phyloP scores from a whole-genome alignment of 2,888 invertebrate species.

The Heliconius charithonia region DNA sequence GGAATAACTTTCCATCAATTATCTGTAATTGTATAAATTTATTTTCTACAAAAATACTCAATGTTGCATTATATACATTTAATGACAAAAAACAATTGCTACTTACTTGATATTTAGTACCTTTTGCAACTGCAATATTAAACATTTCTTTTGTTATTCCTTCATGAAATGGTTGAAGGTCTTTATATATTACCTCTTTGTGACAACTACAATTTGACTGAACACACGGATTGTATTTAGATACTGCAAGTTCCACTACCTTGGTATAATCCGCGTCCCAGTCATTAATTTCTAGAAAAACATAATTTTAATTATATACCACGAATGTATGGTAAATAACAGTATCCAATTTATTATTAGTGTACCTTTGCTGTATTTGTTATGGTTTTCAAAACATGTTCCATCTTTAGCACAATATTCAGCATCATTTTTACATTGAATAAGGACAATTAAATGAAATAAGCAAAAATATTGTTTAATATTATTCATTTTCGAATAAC shows the following conservation, averaged over 20 bases:
- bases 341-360: background rate
- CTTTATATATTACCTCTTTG: slow-evolving; percentile 85
- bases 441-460: slow-evolving; percentile 17
- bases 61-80: background rate
- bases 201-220: slow-evolving; percentile 86
- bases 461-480: slow-evolving; percentile 22
- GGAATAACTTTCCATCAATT: slow-evolving; percentile 89
- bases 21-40: slow-evolving; percentile 88
- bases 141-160: slow-evolving; percentile 89
- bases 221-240: slow-evolving; percentile 83
- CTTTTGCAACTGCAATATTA: slow-evolving; percentile 78
- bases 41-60: background rate
- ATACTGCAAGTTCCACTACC: slow-evolving; percentile 78
- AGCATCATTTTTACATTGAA: slow-evolving; percentile 32
- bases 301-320: slow-evolving; percentile 12
- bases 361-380: slow-evolving; percentile 53
- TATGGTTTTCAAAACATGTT: slow-evolving; percentile 41
- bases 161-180: slow-evolving; percentile 87
- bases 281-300: slow-evolving; percentile 72
- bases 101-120: slow-evolving; percentile 75
- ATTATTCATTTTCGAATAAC: background rate
- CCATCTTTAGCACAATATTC: slow-evolving; percentile 43
- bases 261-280: slow-evolving; percentile 68
- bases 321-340: background rate
- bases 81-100: background rate